Base-by-base conservation (phyloP, 2,113 vertebrate genomes). In the Archocentrus centrarchus region DNA sequence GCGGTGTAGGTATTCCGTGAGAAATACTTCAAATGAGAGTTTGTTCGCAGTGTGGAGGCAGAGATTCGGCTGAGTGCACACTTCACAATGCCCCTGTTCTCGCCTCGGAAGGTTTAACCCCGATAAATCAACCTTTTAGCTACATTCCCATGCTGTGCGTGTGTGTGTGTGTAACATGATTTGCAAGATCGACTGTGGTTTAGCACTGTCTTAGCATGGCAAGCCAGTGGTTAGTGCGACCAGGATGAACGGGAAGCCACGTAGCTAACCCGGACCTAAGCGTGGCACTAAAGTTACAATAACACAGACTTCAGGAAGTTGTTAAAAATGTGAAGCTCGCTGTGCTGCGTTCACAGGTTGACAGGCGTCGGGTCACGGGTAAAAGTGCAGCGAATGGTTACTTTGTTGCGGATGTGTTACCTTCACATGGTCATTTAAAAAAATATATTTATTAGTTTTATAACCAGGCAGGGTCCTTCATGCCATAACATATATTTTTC, bases 251-350 rank as follows among this genome's bases (percentile, higher is more conserved):
- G 1, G 6, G 37, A 30, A 70, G 86, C 92, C 91, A 91, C 93
- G 93, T 91, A 76, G 86, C 90, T 30, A 7, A 44, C 7, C 18
- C 86, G 30, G 9, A 64, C 79, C 83, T 20, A 41, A 77, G 83
- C 87, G 62, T 50, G 61, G 57, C 82, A 59, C 58, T 27, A 14
- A 93, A 93, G 84, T 91, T 91, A 57, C 41, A 61, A 59, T 27
- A 63, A 70, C 75, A 24, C 15, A 1, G 57, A 90, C 63, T 92
- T 86, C 85, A 92, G 93, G 92, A 94, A 94, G 93, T 93, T 93
- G 85, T 59, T 62, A 32, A 41, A 41, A 24, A 59, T 47, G 59
- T 32, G 73, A 1, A 47, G 73, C 66, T 53, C 22, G 55, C 53
- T 4, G 80, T 59, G 90, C 6, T 86, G 87, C 84, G 83, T 86